A percentile compares a stretch with the other conserved stretches of the same genome.
phyloP scores from a whole-genome alignment of 2,888 invertebrate genomes.

The Tribolium freemani region DNA sequence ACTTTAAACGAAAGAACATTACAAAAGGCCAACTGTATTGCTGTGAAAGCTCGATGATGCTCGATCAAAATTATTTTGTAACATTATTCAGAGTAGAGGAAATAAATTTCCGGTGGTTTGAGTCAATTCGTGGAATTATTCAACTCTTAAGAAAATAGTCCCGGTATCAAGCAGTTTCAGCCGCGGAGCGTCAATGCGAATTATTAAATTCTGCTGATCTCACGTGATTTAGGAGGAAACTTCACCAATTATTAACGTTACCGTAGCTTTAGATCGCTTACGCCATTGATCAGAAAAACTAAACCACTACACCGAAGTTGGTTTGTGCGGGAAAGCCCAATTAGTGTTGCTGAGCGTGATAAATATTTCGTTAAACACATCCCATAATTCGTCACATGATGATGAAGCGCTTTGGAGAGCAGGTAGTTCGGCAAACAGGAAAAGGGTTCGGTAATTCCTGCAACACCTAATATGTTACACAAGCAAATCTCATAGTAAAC shows the following conservation, averaged over 20 bases:
- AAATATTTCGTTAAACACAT: slow-evolving; percentile 24
- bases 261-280: background rate
- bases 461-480: slow-evolving; percentile 44
- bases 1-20: background rate
- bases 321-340: slow-evolving; percentile 6
- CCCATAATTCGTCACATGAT: slow-evolving; percentile 25
- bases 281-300: slow-evolving; percentile 15
- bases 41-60: slow-evolving; percentile 1
- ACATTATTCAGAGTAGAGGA: slow-evolving; percentile 26
- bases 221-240: slow-evolving; percentile 34
- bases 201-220: slow-evolving; percentile 35
- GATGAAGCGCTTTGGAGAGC: slow-evolving; percentile 9
- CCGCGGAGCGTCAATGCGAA: slow-evolving; percentile 28
- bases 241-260: slow-evolving; percentile 23
- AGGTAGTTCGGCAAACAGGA: slow-evolving; percentile 40
- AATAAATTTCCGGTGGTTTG: slow-evolving; percentile 38
- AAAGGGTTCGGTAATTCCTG: slow-evolving; percentile 43
- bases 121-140: slow-evolving; percentile 33
- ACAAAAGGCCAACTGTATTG: slow-evolving; percentile 7
- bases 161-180: slow-evolving; percentile 34
- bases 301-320: background rate
- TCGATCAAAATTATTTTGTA: slow-evolving; percentile 28
- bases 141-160: slow-evolving; percentile 19
- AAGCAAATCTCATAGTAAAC: slow-evolving; percentile 44
- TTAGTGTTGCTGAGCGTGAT: slow-evolving; percentile 20